These are phyloP conservation scores for Drosophila longiperda DNA, from an alignment of 2,888 invertebrate genomes.

Conservation along the genomic window DNA sequence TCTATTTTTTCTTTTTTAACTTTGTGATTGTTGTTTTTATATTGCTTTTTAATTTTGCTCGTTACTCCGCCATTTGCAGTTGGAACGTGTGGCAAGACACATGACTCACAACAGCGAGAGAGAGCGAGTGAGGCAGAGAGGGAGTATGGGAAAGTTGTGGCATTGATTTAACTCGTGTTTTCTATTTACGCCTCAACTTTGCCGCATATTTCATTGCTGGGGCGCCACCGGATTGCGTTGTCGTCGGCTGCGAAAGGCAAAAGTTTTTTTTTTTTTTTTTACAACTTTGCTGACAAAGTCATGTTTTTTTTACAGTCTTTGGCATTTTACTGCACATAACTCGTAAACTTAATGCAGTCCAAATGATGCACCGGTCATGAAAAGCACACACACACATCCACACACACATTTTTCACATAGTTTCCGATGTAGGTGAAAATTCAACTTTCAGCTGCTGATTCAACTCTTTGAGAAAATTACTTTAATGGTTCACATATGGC, in stretches of 20 bases:
- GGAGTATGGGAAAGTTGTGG: conserved; percentile 10
- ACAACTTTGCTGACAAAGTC: conserved; percentile 63
- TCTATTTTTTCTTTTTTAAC: conserved; percentile 16
- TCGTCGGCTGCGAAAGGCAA: conserved; percentile 17
- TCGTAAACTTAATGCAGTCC: conserved; percentile 51
- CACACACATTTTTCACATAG: conserved; percentile 25
- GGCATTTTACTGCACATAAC: conserved; percentile 35
- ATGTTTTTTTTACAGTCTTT: conserved; percentile 34
- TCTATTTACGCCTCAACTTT: conserved; percentile 61
- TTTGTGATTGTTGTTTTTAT: conserved; percentile 75
- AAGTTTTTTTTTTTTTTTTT: conserved; percentile 47
- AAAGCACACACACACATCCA: conserved; percentile 5
- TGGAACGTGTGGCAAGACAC: conserved; percentile 29
- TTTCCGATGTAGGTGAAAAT: conserved; percentile 15
- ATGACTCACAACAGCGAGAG: conserved; percentile 15
- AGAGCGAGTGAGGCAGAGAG: background rate
- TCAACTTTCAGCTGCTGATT: conserved; percentile 8
- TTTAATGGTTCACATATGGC: no score
- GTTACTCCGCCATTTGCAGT: conserved; percentile 65
- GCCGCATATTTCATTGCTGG: conserved; percentile 64
- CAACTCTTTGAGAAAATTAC: background rate
- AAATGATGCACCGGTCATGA: conserved; percentile 16
- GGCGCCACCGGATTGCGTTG: conserved; percentile 30
- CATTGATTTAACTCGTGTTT: conserved; percentile 26
- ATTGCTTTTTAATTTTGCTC: conserved; percentile 79